phyloP scores from a whole-genome alignment of 2,797 vertebrate genomes.

The Darevskia mixta region DNA sequence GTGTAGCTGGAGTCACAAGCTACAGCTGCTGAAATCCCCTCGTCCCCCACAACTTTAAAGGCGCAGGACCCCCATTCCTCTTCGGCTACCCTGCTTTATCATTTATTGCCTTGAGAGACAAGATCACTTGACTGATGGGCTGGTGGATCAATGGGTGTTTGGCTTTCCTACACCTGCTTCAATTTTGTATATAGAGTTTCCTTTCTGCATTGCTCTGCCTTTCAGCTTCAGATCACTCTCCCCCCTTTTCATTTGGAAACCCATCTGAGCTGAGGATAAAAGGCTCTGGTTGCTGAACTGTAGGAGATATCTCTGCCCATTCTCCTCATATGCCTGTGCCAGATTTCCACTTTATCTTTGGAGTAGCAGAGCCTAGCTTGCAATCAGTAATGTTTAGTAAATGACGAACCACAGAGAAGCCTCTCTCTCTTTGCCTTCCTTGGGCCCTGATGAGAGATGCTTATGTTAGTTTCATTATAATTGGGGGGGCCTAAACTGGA shows the following conservation, averaged over 20 bases:
- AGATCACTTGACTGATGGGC: slow-evolving; percentile 13
- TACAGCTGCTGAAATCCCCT: too few relatives aligned
- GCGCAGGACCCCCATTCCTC: not conserved
- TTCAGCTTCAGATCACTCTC: not conserved
- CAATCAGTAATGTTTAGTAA: slow-evolving; percentile 39
- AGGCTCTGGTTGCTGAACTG: slow-evolving; percentile 42
- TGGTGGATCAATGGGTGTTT: slow-evolving; percentile 37
- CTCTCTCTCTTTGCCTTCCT: not conserved
- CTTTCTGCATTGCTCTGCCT: slow-evolving; percentile 28
- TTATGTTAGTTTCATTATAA: slow-evolving; percentile 28
- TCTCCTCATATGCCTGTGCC: slow-evolving; percentile 21
- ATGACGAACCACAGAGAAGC: not conserved
- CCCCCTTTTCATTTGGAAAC: slow-evolving; percentile 27
- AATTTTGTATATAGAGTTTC: slow-evolving; percentile 31
- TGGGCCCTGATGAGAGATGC: slow-evolving; percentile 18
- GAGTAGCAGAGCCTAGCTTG: slow-evolving; percentile 27
- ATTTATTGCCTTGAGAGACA: not conserved
- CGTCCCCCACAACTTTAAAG: too few relatives aligned
- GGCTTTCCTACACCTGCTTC: slow-evolving; percentile 34
- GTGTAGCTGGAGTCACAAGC: too few relatives aligned
- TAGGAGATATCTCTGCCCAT: slow-evolving; percentile 7
- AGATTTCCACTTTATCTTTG: slow-evolving; percentile 37
- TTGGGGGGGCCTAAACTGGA: not conserved
- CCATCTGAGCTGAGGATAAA: slow-evolving; percentile 32
- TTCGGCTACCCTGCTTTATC: not conserved